These are phyloP conservation scores for Bubo scandiacus DNA, from an alignment of 2,113 vertebrate genomes.

Conservation along the genomic window DNA sequence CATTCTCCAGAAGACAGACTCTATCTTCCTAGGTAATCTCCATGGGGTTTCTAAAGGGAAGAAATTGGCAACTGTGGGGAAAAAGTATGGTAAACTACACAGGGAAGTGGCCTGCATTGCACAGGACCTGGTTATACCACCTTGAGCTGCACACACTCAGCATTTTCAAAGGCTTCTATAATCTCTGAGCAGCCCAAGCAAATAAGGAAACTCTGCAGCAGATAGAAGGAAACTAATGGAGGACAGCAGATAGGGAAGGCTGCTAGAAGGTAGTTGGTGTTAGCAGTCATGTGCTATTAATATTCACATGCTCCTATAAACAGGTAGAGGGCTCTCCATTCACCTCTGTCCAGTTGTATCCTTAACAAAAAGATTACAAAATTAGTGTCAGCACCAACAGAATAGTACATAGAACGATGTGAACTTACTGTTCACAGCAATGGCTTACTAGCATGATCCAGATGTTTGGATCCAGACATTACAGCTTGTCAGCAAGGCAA, in stretches of 20 bases:
- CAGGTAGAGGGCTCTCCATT: not conserved
- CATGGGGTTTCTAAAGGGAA: not conserved
- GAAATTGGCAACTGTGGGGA: not conserved
- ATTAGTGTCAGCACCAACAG: not conserved
- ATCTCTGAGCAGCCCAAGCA: not conserved
- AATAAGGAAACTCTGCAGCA: not conserved
- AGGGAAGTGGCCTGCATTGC: not conserved
- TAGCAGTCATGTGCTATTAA: not conserved
- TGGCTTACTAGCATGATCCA: not conserved
- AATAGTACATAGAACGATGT: not conserved
- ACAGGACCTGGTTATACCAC: not conserved
- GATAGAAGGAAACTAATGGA: not conserved
- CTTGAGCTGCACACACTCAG: not conserved
- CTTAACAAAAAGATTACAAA: not conserved
- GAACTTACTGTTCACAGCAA: not conserved
- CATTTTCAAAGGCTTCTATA: not conserved
- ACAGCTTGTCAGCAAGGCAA: not conserved
- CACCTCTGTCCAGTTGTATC: not conserved
- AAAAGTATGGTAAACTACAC: not conserved
- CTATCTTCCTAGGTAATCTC: not conserved
- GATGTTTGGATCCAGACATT: not conserved
- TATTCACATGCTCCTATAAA: not conserved
- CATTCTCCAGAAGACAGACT: not conserved
- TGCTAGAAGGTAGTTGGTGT: not conserved
- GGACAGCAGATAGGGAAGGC: not conserved